Percentiles rank a stretch among this genome's conserved stretches.
These are phyloP conservation scores for Physella acuta DNA, from an alignment of 1,140 invertebrate species.

Conservation along the genomic window DNA sequence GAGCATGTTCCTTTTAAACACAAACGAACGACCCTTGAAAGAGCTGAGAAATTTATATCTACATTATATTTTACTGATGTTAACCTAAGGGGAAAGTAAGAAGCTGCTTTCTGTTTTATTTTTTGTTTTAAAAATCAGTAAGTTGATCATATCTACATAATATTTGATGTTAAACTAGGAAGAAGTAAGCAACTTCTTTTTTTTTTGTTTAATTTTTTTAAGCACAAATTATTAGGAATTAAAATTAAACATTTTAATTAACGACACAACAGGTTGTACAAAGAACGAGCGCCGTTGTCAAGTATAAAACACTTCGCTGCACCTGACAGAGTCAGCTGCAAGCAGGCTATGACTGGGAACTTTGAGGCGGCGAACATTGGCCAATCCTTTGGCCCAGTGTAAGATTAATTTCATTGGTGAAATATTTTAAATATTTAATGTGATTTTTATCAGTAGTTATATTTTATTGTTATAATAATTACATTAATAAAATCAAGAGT, in stretches of 20 bases:
- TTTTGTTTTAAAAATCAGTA: background rate
- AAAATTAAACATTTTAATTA: too few species aligned
- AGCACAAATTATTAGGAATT: background rate
- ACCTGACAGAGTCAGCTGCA: conserved; percentile 48
- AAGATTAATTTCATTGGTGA: conserved; percentile 33
- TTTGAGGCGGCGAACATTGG: conserved; percentile 55
- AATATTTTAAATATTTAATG: background rate
- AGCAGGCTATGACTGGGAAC: conserved; percentile 47
- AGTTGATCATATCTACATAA: background rate
- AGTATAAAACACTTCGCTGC: conserved; percentile 49
- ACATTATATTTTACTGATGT: conserved; percentile 60
- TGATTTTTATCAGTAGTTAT: too few species aligned
- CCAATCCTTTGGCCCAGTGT: conserved; percentile 62
- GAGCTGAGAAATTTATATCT: conserved; percentile 64
- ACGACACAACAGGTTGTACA: conserved; percentile 53
- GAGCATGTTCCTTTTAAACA: conserved; percentile 58
- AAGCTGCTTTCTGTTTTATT: too few species aligned
- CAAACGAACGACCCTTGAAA: conserved; percentile 61
- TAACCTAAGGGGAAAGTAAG: conserved; percentile 57
- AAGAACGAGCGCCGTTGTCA: conserved; percentile 32
- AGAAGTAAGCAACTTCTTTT: background rate
- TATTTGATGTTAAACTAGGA: conserved; percentile 14
- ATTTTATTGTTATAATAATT: too few species aligned
- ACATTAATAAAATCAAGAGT: too few species aligned
- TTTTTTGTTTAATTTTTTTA: background rate